Percentiles rank a stretch among this genome's conserved stretches.
phyloP scores from a whole-genome alignment of 2,113 vertebrate genomes.

The Anthoscopus minutus region DNA sequence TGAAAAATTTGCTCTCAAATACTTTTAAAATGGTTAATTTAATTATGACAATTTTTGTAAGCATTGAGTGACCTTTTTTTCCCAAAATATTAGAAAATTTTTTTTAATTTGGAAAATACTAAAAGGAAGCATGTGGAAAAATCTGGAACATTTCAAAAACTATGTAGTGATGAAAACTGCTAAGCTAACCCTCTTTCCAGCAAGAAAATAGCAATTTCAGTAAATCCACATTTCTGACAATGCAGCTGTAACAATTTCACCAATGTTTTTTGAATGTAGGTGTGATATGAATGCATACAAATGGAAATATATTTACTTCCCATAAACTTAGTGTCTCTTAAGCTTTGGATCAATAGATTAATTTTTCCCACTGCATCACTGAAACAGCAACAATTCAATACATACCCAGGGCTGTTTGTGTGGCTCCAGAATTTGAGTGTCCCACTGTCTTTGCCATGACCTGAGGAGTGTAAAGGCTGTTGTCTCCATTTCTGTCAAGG shows the following conservation, averaged over 20 bases:
- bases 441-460: not conserved
- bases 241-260: not conserved
- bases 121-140: not conserved
- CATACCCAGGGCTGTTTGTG: not conserved
- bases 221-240: not conserved
- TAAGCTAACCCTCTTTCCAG: not conserved
- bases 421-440: not conserved
- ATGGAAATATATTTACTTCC: not conserved
- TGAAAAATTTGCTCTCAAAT: not conserved
- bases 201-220: not conserved
- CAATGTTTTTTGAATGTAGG: not conserved
- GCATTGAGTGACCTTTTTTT: not conserved
- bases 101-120: not conserved
- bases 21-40: not conserved
- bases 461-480: not conserved
- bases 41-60: constrained; percentile 5
- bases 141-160: not conserved
- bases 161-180: not conserved
- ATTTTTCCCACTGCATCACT: not conserved
- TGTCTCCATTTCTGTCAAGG: not conserved
- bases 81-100: not conserved
- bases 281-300: not conserved
- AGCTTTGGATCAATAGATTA: not conserved
- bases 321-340: not conserved
- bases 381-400: not conserved